Evolutionary conservation across 2,797 vertebrate species (phyloP).

Genomic region (Sebastes matsubarae): DNA sequence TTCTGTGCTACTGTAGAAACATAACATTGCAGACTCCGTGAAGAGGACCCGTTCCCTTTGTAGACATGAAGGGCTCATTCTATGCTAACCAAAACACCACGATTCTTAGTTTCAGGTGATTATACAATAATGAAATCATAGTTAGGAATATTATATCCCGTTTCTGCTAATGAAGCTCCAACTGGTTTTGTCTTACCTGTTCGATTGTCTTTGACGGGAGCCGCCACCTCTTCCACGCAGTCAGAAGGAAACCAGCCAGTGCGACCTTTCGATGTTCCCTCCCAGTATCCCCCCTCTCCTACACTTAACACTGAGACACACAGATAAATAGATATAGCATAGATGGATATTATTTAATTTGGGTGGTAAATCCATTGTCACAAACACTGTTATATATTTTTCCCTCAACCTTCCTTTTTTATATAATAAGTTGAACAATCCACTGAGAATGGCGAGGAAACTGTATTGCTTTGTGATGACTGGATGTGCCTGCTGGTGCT

Average conservation of each 20-base stretch:
- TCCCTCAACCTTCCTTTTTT: neutral
- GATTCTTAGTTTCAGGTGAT: neutral
- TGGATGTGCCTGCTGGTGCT: neutral
- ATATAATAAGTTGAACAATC: neutral
- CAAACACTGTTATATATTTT: neutral
- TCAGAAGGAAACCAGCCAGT: constrained; percentile 94
- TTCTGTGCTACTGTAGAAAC: too few relatives aligned
- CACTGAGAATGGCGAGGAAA: constrained; percentile 1
- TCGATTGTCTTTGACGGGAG: constrained; percentile 82
- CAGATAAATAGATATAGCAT: neutral
- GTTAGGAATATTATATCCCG: too few relatives aligned
- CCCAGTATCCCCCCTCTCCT: constrained; percentile 95
- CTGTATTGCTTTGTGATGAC: constrained; percentile 20
- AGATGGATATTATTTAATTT: neutral
- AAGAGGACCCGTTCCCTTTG: too few relatives aligned
- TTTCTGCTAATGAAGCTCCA: neutral
- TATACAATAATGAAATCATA: too few relatives aligned
- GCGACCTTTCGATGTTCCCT: constrained; percentile 91
- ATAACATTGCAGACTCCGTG: too few relatives aligned
- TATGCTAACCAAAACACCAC: neutral
- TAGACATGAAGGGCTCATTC: too few relatives aligned
- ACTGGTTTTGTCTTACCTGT: constrained; percentile 64
- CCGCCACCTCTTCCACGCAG: constrained; percentile 90
- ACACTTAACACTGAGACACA: constrained; percentile 87
- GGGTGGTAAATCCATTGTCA: neutral